Conservation (phyloP, 1,140 invertebrate species). For the Drosophila eugracilis region DNA sequence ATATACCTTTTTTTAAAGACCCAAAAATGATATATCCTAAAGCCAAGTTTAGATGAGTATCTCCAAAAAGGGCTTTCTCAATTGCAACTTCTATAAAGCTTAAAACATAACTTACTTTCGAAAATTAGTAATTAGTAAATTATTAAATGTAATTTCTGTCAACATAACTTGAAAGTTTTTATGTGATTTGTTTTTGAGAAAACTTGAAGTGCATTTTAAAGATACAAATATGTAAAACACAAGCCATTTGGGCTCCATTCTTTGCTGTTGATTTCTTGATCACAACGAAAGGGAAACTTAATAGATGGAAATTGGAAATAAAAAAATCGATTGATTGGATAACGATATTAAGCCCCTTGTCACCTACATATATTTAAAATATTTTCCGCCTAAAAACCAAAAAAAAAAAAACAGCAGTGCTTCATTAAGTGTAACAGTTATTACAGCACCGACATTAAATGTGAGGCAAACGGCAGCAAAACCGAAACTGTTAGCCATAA, state of each 20-base stretch:
- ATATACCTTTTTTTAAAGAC: no score
- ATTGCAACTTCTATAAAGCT: neutral
- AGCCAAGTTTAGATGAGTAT: neutral
- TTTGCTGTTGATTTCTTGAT: neutral
- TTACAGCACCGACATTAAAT: conserved; percentile 62
- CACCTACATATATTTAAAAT: neutral
- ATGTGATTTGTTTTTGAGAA: neutral
- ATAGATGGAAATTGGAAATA: neutral
- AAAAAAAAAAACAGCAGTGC: neutral
- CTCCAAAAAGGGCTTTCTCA: neutral
- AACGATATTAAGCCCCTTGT: neutral
- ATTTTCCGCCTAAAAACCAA: conserved; percentile 4
- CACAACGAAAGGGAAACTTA: conserved; percentile 14
- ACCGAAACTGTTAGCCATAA: conserved; percentile 64
- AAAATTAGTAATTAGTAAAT: no score
- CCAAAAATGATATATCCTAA: no score
- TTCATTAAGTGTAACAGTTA: conserved; percentile 80
- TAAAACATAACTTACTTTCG: neutral
- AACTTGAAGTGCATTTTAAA: conserved; percentile 3
- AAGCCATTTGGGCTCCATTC: neutral
- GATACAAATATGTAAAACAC: conserved; percentile 4
- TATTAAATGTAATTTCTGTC: neutral
- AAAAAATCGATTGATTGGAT: neutral
- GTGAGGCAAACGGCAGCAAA: conserved; percentile 35
- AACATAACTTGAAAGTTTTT: neutral